These are phyloP conservation scores for Meteorus colon DNA, from an alignment of 2,888 invertebrate genomes.

Conservation along the genomic window DNA sequence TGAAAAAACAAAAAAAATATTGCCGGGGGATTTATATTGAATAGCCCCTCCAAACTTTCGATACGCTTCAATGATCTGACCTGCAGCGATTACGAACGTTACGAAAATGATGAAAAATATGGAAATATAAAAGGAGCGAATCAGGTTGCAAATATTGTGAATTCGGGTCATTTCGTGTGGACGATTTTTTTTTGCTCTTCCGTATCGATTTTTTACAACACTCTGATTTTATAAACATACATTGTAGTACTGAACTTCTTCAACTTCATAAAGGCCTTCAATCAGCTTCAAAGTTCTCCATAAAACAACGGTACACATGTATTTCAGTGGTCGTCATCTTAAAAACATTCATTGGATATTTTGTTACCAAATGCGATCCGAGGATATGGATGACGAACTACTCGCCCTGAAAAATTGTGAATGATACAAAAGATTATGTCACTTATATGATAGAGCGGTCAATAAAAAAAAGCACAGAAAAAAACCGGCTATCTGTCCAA, in stretches of 20 bases:
- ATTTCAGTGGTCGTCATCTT: background rate
- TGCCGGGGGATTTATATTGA: background rate
- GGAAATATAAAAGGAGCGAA: constrained; percentile 5
- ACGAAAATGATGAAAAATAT: constrained; percentile 16
- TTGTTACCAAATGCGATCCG: background rate
- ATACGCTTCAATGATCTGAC: background rate
- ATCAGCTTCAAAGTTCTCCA: background rate
- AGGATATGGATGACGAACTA: background rate
- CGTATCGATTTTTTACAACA: background rate
- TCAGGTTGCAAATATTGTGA: constrained; percentile 19
- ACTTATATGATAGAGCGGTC: background rate
- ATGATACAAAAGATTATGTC: background rate
- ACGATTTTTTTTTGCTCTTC: constrained; percentile 10
- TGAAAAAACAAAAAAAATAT: constrained; percentile 44
- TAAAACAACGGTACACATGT: background rate
- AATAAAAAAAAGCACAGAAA: background rate
- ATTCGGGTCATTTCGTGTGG: constrained; percentile 33
- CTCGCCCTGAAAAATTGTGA: background rate
- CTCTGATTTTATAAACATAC: background rate
- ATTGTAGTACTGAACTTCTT: too few species aligned
- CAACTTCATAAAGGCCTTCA: too few species aligned
- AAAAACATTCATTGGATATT: background rate
- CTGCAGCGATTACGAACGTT: background rate
- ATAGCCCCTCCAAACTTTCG: background rate
- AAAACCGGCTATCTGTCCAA: background rate